Percentiles rank a stretch among this genome's conserved stretches.
phyloP scores from a whole-genome alignment of 2,113 vertebrate genomes.

The Periophthalmodon schlosseri region DNA sequence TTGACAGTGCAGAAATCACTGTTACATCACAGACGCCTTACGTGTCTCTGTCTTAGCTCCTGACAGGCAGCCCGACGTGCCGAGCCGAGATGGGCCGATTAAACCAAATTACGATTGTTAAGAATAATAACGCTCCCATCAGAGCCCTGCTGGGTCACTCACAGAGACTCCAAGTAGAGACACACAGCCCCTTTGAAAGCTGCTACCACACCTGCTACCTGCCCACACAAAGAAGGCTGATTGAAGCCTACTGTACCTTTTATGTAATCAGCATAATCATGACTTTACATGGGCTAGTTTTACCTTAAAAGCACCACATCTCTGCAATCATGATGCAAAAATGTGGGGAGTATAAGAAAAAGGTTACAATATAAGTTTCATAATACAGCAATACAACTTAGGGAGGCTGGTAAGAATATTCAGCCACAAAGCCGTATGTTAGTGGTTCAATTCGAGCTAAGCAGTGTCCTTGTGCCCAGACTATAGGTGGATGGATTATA shows the following conservation, averaged over 20 bases:
- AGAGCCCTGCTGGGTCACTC: slow-evolving; percentile 49
- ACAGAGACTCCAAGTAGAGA: slow-evolving; percentile 40
- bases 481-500: too few species aligned
- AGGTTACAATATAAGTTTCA: neutral
- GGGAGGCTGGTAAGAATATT: too few species aligned
- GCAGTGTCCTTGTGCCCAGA: too few species aligned
- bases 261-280: slow-evolving; percentile 28
- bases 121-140: slow-evolving; percentile 54
- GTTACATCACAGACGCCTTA: slow-evolving; percentile 15
- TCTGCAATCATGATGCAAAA: neutral
- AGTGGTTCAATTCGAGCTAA: too few species aligned
- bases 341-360: neutral
- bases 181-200: slow-evolving; percentile 18
- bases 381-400: neutral
- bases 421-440: too few species aligned
- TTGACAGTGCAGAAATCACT: slow-evolving; percentile 34
- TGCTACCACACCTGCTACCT: slow-evolving; percentile 38
- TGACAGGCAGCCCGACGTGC: slow-evolving; percentile 36
- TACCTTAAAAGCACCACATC: slow-evolving; percentile 8
- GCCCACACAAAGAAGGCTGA: slow-evolving; percentile 48
- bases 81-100: slow-evolving; percentile 43
- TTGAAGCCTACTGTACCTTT: slow-evolving; percentile 35
- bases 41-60: slow-evolving; percentile 13
- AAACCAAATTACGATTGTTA: slow-evolving; percentile 52
- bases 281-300: slow-evolving; percentile 17